Evolutionary conservation across 2,113 vertebrate genomes (phyloP), one percentile per base, ranked within the genome.

Genomic region (Herpailurus yagouaroundi): DNA sequence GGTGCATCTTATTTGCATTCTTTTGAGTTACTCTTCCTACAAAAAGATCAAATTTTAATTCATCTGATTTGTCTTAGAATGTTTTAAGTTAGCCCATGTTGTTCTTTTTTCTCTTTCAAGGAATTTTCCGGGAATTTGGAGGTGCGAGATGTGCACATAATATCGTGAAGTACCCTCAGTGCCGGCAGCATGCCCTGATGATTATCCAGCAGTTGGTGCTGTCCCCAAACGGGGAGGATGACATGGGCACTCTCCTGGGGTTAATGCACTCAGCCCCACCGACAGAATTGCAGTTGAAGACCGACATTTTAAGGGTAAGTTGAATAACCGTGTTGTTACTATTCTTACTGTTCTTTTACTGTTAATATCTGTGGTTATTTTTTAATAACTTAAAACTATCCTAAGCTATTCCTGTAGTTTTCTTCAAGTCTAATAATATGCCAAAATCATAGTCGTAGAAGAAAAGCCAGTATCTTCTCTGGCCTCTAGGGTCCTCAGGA

Each of bases 241-340:
- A 99, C 97, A 99, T 99, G 99, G 99, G 99, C n/a, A 99, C 99
- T 0, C 99, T 99, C 94, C 98, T 99, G 97, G 99, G 99, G 27
- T 98, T 99, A 77, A 99, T 99, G 99, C 99, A 99, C 98, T 99
- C 99, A 0, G 99, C 99, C 0, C 99, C 99, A 0, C 98, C 99
- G 13, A 99, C 99, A 0, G 99, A 99, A 29, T 98, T 99, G 79
- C 99, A 99, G 98, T 98, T 99, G 88, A 99, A 99, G 98, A 99
- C 99, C 0, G 99, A 99, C 98, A 99, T 99, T 96, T 98, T 99
- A 84, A 98, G 99, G 99, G 99, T 99, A 98, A 98, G 96, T 84
- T 38, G 45, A 31, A 27, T 33, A 68, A 68, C 4, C 16, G 1
- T 64, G 1, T 60, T 41, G 15, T 29, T 83, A 77, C 13, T 63